Base-by-base conservation (phyloP, 1,140 invertebrate genomes). In the Delia radicum region DNA sequence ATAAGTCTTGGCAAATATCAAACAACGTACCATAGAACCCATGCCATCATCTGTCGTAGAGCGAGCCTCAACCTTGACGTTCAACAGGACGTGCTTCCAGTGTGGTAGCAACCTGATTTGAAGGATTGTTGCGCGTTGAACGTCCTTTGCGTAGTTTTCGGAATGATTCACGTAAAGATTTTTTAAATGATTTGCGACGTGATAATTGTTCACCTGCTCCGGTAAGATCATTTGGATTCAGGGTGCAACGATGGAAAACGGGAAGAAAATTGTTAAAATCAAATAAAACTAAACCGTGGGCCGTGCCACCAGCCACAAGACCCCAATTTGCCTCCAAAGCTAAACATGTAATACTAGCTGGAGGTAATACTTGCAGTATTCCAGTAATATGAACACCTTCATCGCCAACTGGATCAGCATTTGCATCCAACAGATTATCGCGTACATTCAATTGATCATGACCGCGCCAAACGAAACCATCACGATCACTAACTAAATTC, bases 401-500 rank as follows among this genome's bases (percentile, higher is more conserved):
- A 21, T 91, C 85, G 2, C 88, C 86, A 48, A 93, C 90, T n/a
- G 88, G 88, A 75, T 87, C 74, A 18, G 80, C 78, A 42, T 82
- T 48, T 46, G 81, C 74, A 29, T 82, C 78, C 27, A 86, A 63
- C 76, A 80, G 82, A 77, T 86, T 80, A 5, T 77, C 21, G n/a
- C 85, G 80, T 12, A 86, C 82, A 67, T 81, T 87, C 7, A 99
- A 87, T 76, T 94, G 92, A 81, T 95, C 94, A 87, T 99, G 96
- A n/a, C 97, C 97, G 87, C 99, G 99, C 98, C 98, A 99, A 0
- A 96, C 93, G 87, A 99, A 99, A 13, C 93, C 94, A 85, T 98
- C 96, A 21, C 95, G 90, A 83, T 97, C 96, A 73, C 92, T 93
- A 3, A 98, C 95, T 73, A 98, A 92, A 86, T 98, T 97, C 88